These are phyloP conservation scores for Stegodyphus dumicola DNA, from an alignment of 1,140 invertebrate species.

Conservation along the genomic window DNA sequence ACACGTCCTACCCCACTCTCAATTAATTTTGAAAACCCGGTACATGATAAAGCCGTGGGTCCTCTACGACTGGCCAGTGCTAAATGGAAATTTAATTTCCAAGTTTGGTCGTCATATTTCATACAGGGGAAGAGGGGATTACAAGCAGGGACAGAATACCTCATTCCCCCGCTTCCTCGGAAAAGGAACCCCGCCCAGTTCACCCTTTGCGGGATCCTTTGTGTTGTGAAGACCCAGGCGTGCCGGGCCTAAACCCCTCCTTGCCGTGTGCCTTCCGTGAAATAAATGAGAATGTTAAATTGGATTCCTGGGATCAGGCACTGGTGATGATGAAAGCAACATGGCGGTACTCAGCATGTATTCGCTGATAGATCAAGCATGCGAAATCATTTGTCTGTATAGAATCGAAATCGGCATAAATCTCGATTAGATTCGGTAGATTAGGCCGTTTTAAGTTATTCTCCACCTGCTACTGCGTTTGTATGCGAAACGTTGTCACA, in stretches of 20 bases:
- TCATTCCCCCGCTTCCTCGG: slow-evolving; percentile 4
- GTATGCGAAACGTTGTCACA: too few relatives aligned
- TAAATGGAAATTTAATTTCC: slow-evolving; percentile 59
- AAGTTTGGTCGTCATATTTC: slow-evolving; percentile 56
- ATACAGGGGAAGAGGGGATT: slow-evolving; percentile 9
- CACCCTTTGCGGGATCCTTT: slow-evolving; percentile 31
- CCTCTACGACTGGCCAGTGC: slow-evolving; percentile 28
- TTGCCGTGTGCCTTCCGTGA: background rate
- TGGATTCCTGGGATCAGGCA: slow-evolving; percentile 19
- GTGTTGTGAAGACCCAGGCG: background rate
- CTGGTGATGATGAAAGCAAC: slow-evolving; percentile 15
- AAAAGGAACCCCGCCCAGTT: slow-evolving; percentile 47
- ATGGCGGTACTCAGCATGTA: background rate
- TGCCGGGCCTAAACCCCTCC: slow-evolving; percentile 1
- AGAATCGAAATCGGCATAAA: too few relatives aligned
- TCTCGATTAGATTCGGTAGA: too few relatives aligned
- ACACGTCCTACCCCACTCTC: slow-evolving; percentile 24
- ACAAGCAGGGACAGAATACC: background rate
- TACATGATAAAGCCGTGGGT: slow-evolving; percentile 22
- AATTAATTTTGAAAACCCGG: slow-evolving; percentile 56
- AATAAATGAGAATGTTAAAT: slow-evolving; percentile 53
- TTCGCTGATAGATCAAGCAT: too few relatives aligned
- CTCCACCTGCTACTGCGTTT: too few relatives aligned
- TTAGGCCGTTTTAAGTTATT: too few relatives aligned
- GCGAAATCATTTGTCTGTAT: too few relatives aligned